Conservation (phyloP, 2,888 invertebrate species). For the Hirtodrosophila alboralis region DNA sequence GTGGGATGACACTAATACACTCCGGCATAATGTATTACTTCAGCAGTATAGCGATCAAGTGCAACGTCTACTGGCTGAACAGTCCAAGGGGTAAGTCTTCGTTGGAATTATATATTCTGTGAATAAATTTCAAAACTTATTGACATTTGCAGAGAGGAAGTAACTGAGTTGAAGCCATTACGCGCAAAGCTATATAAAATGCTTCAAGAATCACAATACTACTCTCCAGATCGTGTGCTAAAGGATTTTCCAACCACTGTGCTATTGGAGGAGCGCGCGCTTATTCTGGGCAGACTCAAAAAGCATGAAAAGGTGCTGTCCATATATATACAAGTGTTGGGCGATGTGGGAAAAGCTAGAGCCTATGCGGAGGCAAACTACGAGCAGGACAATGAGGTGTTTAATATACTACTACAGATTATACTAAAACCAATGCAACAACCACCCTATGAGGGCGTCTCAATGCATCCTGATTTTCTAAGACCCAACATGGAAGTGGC, state of each 20-base stretch:
- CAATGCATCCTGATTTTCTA: constrained; percentile 86
- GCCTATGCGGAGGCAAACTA: constrained; percentile 92
- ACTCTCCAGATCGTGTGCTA: constrained; percentile 94
- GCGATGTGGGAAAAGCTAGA: constrained; percentile 92
- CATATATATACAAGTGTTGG: constrained; percentile 95
- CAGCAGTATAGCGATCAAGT: constrained; percentile 94
- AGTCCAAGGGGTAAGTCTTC: constrained; percentile 42
- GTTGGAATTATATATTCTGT: not conserved
- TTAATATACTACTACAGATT: constrained; percentile 83
- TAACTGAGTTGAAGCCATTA: constrained; percentile 80
- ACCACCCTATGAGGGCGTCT: constrained; percentile 81
- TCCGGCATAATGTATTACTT: constrained; percentile 95
- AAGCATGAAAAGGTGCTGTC: constrained; percentile 96
- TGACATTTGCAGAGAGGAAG: constrained; percentile 31
- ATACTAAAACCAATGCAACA: constrained; percentile 85
- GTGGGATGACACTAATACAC: constrained; percentile 93
- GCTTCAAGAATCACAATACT: constrained; percentile 91
- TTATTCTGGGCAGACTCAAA: constrained; percentile 95
- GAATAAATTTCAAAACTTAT: not conserved
- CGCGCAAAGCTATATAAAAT: constrained; percentile 89
- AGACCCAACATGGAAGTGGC: constrained; percentile 92
- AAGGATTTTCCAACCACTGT: constrained; percentile 93
- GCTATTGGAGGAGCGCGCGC: constrained; percentile 95
- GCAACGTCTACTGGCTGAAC: constrained; percentile 81
- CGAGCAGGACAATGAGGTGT: constrained; percentile 82